Base-by-base conservation (phyloP, 2,797 vertebrate genomes). In the Poeciliopsis presidionis region DNA sequence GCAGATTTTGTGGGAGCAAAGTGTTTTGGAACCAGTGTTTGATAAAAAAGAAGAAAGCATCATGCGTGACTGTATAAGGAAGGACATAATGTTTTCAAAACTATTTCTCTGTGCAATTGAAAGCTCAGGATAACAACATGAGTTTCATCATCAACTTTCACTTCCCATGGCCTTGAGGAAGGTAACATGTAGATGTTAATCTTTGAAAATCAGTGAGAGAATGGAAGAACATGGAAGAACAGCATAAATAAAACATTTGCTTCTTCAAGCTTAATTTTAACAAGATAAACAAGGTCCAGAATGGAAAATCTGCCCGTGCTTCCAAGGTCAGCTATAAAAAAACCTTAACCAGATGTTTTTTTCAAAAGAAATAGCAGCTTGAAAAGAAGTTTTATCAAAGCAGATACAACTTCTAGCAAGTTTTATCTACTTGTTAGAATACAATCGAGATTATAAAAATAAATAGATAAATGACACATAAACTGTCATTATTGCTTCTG, bases 111-210 rank as follows among this genome's bases (percentile, higher is more conserved):
- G 13, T 57, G 55, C 59, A 63, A 36, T 9, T 30, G 30, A 63
- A 20, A 36, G 59, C 59, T 63, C 16, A 63, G 59, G 30, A 77
- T 43, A 77, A 72, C 82, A 86, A 78, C 59, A 55, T 6, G 0
- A 6, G 28, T 84, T 90, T 85, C 79, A 77, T 79, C 69, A 77
- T 13, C 28, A 41, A 70, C 63, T 89, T 47, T 76, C 79, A 87
- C 87, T 90, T 92, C 89, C 85, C 84, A 83, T 86, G 82, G 16
- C 79, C 73, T 82, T 89, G 87, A 87, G 88, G 87, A 91, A 90
- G 78, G 78, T 78, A 75, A 74, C 53, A 41, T 3, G 4, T 81
- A 65, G 16, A 74, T 81, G 81, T 87, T 90, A 86, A 76, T 86
- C 83, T 89, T 78, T 13, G n/a, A 81, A 51, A 28, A 47, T 18